A percentile compares a stretch with the other conserved stretches of the same genome.
Conservation (phyloP, 2,888 invertebrate genomes). For the Calliphora vomitoria region DNA sequence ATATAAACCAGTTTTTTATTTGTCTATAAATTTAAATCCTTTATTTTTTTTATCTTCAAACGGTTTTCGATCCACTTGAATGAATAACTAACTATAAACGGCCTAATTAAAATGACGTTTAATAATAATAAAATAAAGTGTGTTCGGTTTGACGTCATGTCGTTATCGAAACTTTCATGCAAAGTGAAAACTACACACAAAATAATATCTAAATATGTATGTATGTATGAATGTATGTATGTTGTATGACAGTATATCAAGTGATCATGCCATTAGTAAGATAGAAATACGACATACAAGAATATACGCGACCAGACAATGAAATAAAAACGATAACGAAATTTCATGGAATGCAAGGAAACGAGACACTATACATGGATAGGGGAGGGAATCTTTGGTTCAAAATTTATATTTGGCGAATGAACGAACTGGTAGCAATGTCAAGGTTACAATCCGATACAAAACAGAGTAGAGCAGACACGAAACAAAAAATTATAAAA, state of each 20-base stretch:
- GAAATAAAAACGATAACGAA: conserved; percentile 7
- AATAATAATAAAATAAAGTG: neutral
- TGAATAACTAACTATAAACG: neutral
- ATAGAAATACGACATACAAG: neutral
- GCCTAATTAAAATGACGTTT: neutral
- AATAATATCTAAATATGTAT: neutral
- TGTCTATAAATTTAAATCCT: neutral
- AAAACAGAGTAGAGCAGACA: neutral
- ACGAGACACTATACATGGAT: neutral
- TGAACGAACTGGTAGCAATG: conserved; percentile 43
- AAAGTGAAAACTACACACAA: conserved; percentile 6
- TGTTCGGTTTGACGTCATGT: conserved; percentile 3
- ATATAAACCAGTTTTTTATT: neutral
- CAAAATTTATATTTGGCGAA: conserved; percentile 26
- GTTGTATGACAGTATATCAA: neutral
- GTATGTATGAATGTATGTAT: neutral
- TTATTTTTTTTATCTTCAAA: neutral
- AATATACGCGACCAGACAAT: neutral
- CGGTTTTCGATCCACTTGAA: neutral
- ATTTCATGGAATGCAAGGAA: conserved; percentile 13
- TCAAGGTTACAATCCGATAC: conserved; percentile 47
- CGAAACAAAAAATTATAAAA: neutral
- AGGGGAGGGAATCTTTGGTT: neutral
- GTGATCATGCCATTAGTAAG: neutral
- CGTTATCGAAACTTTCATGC: neutral